A percentile compares a stretch with the other conserved stretches of the same genome.
Conservation (phyloP, 53 echinoderm and acorn worm species). For the Astropecten irregularis region DNA sequence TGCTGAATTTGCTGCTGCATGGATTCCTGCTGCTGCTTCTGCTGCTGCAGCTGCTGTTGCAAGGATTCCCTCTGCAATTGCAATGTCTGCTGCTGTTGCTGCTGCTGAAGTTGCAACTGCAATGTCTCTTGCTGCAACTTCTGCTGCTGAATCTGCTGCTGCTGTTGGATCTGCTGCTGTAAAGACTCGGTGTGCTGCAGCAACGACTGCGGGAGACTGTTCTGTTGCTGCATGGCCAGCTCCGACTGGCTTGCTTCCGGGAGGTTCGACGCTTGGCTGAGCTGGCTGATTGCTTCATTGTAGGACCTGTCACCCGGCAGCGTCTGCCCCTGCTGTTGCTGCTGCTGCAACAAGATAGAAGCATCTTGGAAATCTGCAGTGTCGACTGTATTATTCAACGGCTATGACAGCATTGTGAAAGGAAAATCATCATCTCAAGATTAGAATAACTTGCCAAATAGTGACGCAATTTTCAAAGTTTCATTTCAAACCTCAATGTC, state of each 20-base stretch:
- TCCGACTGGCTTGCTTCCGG: slow-evolving; percentile 5
- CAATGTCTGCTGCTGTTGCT: slow-evolving; percentile 28
- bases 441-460: no score
- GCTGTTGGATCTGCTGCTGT: slow-evolving; percentile 9
- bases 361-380: not conserved
- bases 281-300: slow-evolving; percentile 33
- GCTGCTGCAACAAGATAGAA: slow-evolving; percentile 29
- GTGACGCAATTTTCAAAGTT: no score
- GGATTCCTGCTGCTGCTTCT: slow-evolving; percentile 34
- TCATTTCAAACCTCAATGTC: no score
- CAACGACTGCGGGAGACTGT: slow-evolving; percentile 10
- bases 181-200: slow-evolving; percentile 31
- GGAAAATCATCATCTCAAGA: no score
- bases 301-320: not conserved
- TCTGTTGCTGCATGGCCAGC: not conserved
- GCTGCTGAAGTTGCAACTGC: slow-evolving; percentile 13
- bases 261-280: slow-evolving; percentile 22
- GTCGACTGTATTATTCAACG: not conserved
- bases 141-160: not conserved
- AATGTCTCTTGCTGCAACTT: slow-evolving; percentile 1
- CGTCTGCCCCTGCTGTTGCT: slow-evolving; percentile 38
- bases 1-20: slow-evolving; percentile 40
- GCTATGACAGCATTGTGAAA: no score
- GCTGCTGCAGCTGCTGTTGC: not conserved
- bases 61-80: not conserved